Conservation (phyloP, 2,113 vertebrate species). For the Entelurus aequoreus region DNA sequence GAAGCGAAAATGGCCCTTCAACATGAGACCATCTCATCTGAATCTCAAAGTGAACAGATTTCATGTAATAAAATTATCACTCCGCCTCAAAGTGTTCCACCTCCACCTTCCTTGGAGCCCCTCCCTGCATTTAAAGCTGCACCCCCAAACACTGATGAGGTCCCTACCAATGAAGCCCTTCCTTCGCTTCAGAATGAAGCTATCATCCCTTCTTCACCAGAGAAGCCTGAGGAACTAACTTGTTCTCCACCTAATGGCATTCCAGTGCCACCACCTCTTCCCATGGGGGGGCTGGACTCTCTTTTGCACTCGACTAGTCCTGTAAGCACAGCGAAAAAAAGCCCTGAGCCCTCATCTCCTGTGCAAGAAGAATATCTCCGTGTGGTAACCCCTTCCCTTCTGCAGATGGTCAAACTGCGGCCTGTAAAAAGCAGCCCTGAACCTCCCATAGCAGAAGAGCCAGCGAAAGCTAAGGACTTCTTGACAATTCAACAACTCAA, state of each 20-base stretch:
- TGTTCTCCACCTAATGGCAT: slow-evolving; percentile 20
- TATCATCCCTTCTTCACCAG: slow-evolving; percentile 1
- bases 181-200: slow-evolving; percentile 22
- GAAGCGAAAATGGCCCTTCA: slow-evolving; percentile 14
- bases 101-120: slow-evolving; percentile 28
- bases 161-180: slow-evolving; percentile 10
- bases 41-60: slow-evolving; percentile 6
- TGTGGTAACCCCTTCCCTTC: slow-evolving; percentile 77
- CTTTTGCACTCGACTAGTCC: slow-evolving; percentile 15
- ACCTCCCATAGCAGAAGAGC: slow-evolving; percentile 23
- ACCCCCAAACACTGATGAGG: slow-evolving; percentile 2
- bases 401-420: slow-evolving; percentile 84
- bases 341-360: slow-evolving; percentile 56
- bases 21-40: slow-evolving; percentile 5
- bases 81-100: slow-evolving; percentile 44
- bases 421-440: slow-evolving; percentile 65
- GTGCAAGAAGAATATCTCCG: slow-evolving; percentile 71
- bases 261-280: slow-evolving; percentile 35
- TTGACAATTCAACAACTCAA: slow-evolving; percentile 17
- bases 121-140: slow-evolving; percentile 6
- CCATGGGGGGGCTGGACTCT: slow-evolving; percentile 20
- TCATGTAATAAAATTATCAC: slow-evolving; percentile 29
- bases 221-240: slow-evolving; percentile 18
- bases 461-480: slow-evolving; percentile 27
- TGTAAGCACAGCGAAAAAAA: slow-evolving; percentile 35